Base-by-base conservation (phyloP, 2,113 vertebrate species). In the Pipra filicauda region DNA sequence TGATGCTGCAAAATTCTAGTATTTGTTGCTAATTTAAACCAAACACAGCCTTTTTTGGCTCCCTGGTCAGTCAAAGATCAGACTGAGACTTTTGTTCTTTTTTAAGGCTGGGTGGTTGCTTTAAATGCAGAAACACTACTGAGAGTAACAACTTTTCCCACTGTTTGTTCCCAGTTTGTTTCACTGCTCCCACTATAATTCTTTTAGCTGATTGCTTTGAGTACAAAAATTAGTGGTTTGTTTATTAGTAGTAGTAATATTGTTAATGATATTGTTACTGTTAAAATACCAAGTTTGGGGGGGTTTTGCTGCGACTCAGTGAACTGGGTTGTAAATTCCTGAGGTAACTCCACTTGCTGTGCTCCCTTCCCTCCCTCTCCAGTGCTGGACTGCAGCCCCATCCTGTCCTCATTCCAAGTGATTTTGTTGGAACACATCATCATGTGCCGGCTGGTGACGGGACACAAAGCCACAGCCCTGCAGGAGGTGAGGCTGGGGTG, bases 361-460 rank as follows among this genome's bases (percentile, higher is more conserved):
- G 4, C n/a, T n/a, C 5, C 6, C 35, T 54, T 14, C 22, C 16
- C 65, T 94, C 27, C 71, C 44, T 41, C 55, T 75, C 17, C 94
- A 99, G 99, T 99, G 99, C 97, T 99, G 88, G 99, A 99, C 97
- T 99, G 99, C 98, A 99, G 99, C 95, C 99, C 99, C 21, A 99
- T 99, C 96, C 98, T 99, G 74, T 99, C 99, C 6, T 99, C 99
- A 44, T 99, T 99, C 98, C 99, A 99, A 98, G 99, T 99, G 58
- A 99, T 99, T 95, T 88, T 99, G 71, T 96, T 99, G 97, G 99
- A 99, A 66, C 99, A 99, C 97, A 99, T 99, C 95, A 99, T 99
- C 97, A 99, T 99, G 99, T 99, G 99, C 95, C 98, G 99, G 59
- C 99, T 99, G 2, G 99, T 99, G 83, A 99, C 99, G 0, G 99